Evolutionary conservation across 2,113 vertebrate species (phyloP).

Genomic region (Pyxicephalus adspersus): DNA sequence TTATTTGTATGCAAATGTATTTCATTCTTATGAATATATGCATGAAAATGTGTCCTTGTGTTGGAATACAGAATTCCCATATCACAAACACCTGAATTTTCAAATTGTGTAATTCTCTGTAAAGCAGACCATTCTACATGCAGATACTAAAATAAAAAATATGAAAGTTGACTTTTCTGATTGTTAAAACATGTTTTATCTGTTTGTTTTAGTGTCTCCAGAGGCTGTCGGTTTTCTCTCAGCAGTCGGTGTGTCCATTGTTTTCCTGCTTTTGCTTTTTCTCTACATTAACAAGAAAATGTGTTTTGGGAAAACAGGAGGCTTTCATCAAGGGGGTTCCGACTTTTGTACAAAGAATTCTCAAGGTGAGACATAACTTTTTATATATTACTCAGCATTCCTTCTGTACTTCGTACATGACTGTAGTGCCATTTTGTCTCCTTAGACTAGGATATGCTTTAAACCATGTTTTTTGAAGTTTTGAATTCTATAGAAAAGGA

Average conservation of each 20-base stretch:
- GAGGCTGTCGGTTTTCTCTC: slow-evolving; percentile 96
- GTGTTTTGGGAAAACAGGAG: slow-evolving; percentile 86
- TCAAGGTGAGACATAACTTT: slow-evolving; percentile 74
- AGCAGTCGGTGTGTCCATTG: slow-evolving; percentile 89
- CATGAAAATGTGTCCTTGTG: no score
- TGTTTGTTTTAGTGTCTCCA: slow-evolving; percentile 86
- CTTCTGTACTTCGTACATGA: background rate
- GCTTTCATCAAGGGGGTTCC: slow-evolving; percentile 86
- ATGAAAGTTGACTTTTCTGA: background rate
- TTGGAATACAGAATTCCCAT: no score
- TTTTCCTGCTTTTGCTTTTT: slow-evolving; percentile 93
- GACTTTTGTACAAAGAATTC: slow-evolving; percentile 82
- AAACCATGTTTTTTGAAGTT: no score
- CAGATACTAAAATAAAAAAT: background rate
- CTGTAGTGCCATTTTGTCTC: no score
- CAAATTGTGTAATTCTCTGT: no score
- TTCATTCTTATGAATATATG: no score
- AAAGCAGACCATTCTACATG: no score
- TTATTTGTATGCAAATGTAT: no score
- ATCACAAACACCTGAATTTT: no score
- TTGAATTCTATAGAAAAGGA: no score
- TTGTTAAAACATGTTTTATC: slow-evolving; percentile 51
- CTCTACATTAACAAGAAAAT: slow-evolving; percentile 97
- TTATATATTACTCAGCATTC: background rate
- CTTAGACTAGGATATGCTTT: no score